Percentiles rank a stretch among this genome's conserved stretches.
These are phyloP conservation scores for Drosophila emarginata DNA, from an alignment of 2,888 invertebrate genomes.

Conservation along the genomic window DNA sequence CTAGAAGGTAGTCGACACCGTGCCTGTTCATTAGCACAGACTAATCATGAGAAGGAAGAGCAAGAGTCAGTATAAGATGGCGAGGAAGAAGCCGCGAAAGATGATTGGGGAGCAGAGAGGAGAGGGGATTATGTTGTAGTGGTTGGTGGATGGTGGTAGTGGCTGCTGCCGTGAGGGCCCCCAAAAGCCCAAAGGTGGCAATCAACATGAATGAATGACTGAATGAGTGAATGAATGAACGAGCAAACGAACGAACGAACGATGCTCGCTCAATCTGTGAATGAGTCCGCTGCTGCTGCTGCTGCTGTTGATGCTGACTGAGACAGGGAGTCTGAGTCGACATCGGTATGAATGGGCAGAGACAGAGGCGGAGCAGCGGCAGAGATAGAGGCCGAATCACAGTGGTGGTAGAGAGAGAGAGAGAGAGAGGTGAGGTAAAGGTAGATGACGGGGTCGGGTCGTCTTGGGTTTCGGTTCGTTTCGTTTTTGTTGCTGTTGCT, in stretches of 20 bases:
- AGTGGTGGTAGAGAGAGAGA: too few relatives aligned
- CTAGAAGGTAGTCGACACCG: conserved; percentile 47
- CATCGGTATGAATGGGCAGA: conserved; percentile 48
- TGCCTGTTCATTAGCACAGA: conserved; percentile 63
- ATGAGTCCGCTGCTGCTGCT: conserved; percentile 31
- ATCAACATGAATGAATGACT: conserved; percentile 75
- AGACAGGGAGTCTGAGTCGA: conserved; percentile 17
- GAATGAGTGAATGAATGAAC: conserved; percentile 46
- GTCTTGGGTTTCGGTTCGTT: conserved; percentile 31
- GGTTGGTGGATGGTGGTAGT: too few relatives aligned
- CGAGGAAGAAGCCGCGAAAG: conserved; percentile 3
- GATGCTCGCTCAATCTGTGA: conserved; percentile 32
- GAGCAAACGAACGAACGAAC: conserved; percentile 18
- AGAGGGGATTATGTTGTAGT: not conserved
- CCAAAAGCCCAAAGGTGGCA: conserved; percentile 66
- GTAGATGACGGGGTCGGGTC: conserved; percentile 3
- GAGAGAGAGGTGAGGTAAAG: too few relatives aligned
- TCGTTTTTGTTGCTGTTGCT: conserved; percentile 24
- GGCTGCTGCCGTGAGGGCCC: conserved; percentile 18
- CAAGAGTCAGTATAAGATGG: not conserved
- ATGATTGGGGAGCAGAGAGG: conserved; percentile 20
- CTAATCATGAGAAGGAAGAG: conserved; percentile 50
- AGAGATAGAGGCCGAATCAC: not conserved
- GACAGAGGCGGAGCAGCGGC: conserved; percentile 4
- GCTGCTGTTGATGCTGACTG: conserved; percentile 8